Evolutionary conservation across 64 coral and sea anemone genomes (phyloP), one percentile per base, ranked within the genome.

Genomic region (Catalaphyllia jardinei): DNA sequence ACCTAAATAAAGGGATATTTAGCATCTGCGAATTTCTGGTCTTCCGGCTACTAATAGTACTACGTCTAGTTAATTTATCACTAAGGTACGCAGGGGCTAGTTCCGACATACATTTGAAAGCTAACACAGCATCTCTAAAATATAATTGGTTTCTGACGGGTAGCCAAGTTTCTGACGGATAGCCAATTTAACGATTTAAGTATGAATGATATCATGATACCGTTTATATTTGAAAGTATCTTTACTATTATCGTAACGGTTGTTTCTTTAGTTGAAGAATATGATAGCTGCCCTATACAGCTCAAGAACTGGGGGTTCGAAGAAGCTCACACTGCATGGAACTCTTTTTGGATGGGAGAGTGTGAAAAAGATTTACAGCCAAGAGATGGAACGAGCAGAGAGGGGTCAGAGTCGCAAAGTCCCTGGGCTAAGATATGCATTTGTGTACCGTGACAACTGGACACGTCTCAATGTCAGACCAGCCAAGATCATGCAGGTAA

Each of bases 401-500:
- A 17, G 14, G 31, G 29, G 31, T 3, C 12, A 16, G 10, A 75
- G 73, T 29, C 31, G 73, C 10, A 75, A 75, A 35, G 73, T 31
- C 31, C 31, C 31, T 75, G 73, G 73, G 1, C 18, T 75, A 0
- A 35, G 12, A 39, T 38, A 75, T 75, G 29, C 73, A 31, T 38
- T 75, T 75, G 73, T 35, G 27, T 75, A 38, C 73, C 28, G 15
- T 38, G 60, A 62, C 60, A 62, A 62, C 3, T 62, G 60, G 60
- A 62, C 8, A 15, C 60, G 12, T 18, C 20, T 75, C 8, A 35
- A 75, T 38, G 73, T 38, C 8, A 46, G 31, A 75, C 73, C 73
- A 75, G 73, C 73, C 29, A 75, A 75, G 73, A 75, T 75, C 73
- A 75, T 75, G 73, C 73, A 75, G 73, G 73, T 75, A 19, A 62